Conservation (phyloP, 2,113 vertebrate genomes). For the Epinephelus fuscoguttatus region DNA sequence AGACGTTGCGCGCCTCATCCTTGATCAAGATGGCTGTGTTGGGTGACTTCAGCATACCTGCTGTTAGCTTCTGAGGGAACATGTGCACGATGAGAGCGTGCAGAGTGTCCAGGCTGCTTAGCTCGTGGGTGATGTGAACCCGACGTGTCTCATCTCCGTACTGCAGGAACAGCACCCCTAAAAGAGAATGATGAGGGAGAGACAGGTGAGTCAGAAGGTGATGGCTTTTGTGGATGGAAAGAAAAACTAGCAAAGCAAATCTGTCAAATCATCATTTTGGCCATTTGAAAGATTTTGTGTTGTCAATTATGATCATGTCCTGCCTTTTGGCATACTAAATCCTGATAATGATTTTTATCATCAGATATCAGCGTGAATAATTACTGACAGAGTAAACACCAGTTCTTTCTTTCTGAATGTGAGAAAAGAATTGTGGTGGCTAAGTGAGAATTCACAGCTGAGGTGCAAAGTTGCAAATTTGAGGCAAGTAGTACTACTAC, state of each 20-base stretch:
- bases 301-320: constrained; percentile 17
- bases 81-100: constrained; percentile 98
- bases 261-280: not conserved
- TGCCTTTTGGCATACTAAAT: not conserved
- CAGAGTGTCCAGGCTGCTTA: constrained; percentile 98
- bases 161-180: constrained; percentile 98
- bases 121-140: constrained; percentile 98
- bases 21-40: constrained; percentile 99
- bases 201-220: not conserved
- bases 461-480: constrained; percentile 3
- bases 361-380: constrained; percentile 6
- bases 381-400: constrained; percentile 10
- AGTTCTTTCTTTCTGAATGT: constrained; percentile 12
- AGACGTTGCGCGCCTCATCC: constrained; percentile 96
- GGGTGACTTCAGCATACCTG: constrained; percentile 97
- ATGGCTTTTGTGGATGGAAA: constrained; percentile 14
- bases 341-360: constrained; percentile 1
- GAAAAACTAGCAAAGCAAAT: constrained; percentile 2
- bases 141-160: constrained; percentile 97
- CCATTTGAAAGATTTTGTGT: constrained; percentile 5
- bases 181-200: constrained; percentile 8
- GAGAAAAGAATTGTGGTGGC: not conserved
- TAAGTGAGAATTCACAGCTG: constrained; percentile 7
- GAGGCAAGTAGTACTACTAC: not conserved
- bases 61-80: constrained; percentile 99